Evolutionary conservation across 1,140 invertebrate species (phyloP), one percentile per base, ranked within the genome.

Genomic region (Aphelenchoides besseyi): DNA sequence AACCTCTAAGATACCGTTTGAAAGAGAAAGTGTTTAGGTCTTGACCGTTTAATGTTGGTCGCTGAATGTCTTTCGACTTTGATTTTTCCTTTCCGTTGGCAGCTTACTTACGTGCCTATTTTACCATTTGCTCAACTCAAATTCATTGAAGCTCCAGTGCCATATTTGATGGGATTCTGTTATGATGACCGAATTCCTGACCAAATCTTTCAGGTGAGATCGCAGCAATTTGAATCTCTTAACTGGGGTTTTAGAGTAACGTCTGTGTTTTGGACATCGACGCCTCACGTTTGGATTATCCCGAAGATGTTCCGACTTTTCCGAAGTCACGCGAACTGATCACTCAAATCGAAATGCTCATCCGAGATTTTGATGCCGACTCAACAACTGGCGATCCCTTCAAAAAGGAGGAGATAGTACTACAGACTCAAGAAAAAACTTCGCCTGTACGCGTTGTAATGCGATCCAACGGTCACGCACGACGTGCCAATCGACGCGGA

Each of bases 91-190:
- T 98, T 98, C 84, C 87, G 90, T 3, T 99, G 97, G 96, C 93
- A 95, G 66, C 94, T 98, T 85, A 95, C 98, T 0, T 99, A 98
- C 86, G 96, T 98, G 29, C 97, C 97, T 2, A 98, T 98, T 81
- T 87, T 99, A 73, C 96, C 96, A 1, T 91, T 93, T 26, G 93
- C 93, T 18, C 87, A 98, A 55, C 90, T 93, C 78, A 94, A 97
- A 83, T 99, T 98, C 87, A 88, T 99, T 12, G 96, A 99, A 87
- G 96, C 97, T 9, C 97, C 97, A 0, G 95, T 98, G 32, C 96
- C 97, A 18, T 99, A 95, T 86, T 91, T 99, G 67, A 98, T 98
- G 95, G 96, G 96, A 35, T 64, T 9, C 80, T 90, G 41, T 85
- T 88, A 71, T 71, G 82, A 85, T 67, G 86, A 85, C 36, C 80